These are phyloP conservation scores for Epinephelus coioides DNA, from an alignment of 2,797 vertebrate genomes.

Conservation along the genomic window DNA sequence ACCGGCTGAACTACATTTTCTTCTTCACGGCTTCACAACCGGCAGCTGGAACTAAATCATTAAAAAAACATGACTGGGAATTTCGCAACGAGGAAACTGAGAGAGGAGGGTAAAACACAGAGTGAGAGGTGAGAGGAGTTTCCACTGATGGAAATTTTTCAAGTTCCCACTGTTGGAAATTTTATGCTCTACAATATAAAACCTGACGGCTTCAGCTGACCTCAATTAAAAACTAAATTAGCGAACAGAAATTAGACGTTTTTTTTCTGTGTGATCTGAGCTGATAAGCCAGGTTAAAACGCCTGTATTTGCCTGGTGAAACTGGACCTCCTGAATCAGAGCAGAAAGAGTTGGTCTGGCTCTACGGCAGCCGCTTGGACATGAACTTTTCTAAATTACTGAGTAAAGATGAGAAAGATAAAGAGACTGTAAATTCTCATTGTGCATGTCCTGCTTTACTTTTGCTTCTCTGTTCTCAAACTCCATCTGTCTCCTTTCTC, in stretches of 20 bases:
- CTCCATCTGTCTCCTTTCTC: constrained; percentile 49
- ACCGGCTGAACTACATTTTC: background rate
- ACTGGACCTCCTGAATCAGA: background rate
- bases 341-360: background rate
- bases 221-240: background rate
- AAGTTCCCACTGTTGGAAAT: background rate
- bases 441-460: constrained; percentile 54
- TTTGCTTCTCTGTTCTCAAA: constrained; percentile 26
- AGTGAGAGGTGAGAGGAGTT: background rate
- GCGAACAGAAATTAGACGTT: background rate
- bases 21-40: background rate
- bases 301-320: background rate
- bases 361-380: background rate
- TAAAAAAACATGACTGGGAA: background rate
- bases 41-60: background rate
- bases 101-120: background rate
- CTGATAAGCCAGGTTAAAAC: background rate
- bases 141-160: background rate
- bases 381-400: constrained; percentile 10
- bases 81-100: background rate
- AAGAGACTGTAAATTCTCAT: constrained; percentile 39
- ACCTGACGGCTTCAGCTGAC: background rate
- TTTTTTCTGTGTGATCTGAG: background rate
- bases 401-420: constrained; percentile 15
- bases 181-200: background rate